phyloP scores from a whole-genome alignment of 2,888 invertebrate genomes.

The Cerastis rubricosa region DNA sequence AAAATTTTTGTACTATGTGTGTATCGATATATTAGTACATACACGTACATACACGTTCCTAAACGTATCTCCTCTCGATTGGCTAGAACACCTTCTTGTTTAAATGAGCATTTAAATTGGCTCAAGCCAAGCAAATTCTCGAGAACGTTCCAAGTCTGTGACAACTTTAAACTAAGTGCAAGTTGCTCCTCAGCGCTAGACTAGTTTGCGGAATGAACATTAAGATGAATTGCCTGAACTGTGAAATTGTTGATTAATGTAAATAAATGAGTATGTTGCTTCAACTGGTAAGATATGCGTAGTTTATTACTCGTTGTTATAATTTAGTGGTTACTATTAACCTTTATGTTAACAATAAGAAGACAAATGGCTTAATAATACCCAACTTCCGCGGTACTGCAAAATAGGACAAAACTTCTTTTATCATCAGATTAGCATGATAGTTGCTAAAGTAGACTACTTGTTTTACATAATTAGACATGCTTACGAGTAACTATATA shows the following conservation, averaged over 20 bases:
- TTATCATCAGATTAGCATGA: not conserved
- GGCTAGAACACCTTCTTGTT: not conserved
- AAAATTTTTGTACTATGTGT: no score
- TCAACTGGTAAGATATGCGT: conserved; percentile 24
- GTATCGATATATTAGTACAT: no score
- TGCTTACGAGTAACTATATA: not conserved
- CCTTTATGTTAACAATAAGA: conserved; percentile 22
- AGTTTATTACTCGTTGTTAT: conserved; percentile 18
- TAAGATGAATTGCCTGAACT: conserved; percentile 48
- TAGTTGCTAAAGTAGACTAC: not conserved
- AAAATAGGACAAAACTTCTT: not conserved
- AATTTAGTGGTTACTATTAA: conserved; percentile 30
- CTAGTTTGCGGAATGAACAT: conserved; percentile 33
- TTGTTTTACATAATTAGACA: not conserved
- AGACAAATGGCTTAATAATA: conserved; percentile 1
- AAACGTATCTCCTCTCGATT: not conserved
- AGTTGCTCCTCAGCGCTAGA: conserved; percentile 31
- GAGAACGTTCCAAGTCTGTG: conserved; percentile 18
- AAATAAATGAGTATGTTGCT: conserved; percentile 26
- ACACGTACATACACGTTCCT: no score
- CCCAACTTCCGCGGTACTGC: not conserved
- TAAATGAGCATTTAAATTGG: conserved; percentile 34
- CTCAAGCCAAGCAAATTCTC: conserved; percentile 36
- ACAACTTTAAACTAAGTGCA: conserved; percentile 47
- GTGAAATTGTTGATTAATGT: conserved; percentile 51